These are phyloP conservation scores for Nesoenas mayeri DNA, from an alignment of 2,113 vertebrate genomes.

Conservation along the genomic window DNA sequence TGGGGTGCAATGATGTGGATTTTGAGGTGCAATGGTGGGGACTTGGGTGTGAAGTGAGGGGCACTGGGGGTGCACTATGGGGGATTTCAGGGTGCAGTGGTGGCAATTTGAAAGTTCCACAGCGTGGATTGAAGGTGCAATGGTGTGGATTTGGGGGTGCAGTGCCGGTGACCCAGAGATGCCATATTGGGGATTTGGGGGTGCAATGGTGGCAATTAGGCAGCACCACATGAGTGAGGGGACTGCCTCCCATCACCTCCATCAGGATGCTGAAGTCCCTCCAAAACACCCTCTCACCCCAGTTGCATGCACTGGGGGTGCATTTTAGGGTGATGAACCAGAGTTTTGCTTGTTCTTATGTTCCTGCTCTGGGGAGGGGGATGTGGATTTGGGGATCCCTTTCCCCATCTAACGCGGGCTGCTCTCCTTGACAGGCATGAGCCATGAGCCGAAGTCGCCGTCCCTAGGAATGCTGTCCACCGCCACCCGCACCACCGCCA, in stretches of 20 bases:
- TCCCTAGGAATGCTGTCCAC: conserved; percentile 99
- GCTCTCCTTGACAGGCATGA: conserved; percentile 90
- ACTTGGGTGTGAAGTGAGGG: neutral
- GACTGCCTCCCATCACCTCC: neutral
- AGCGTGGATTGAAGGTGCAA: neutral
- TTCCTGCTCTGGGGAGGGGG: neutral
- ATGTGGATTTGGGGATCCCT: no score
- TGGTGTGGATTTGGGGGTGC: neutral
- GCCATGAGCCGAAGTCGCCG: conserved; percentile 99
- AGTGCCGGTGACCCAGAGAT: no score
- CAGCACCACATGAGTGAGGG: accelerated
- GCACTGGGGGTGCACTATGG: no score
- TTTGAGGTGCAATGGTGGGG: no score
- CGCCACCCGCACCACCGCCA: conserved; percentile 96
- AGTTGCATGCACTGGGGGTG: accelerated
- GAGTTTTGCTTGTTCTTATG: neutral
- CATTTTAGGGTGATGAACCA: accelerated
- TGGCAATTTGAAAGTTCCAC: no score
- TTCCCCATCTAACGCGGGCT: neutral
- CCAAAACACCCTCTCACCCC: neutral
- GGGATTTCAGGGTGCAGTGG: no score
- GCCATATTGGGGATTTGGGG: neutral
- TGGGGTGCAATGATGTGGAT: neutral
- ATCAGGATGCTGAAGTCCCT: neutral
- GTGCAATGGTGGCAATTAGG: neutral